Percentiles rank a stretch among this genome's conserved stretches.
Conservation (phyloP, 2,888 invertebrate genomes). For the Pandemis corylana region DNA sequence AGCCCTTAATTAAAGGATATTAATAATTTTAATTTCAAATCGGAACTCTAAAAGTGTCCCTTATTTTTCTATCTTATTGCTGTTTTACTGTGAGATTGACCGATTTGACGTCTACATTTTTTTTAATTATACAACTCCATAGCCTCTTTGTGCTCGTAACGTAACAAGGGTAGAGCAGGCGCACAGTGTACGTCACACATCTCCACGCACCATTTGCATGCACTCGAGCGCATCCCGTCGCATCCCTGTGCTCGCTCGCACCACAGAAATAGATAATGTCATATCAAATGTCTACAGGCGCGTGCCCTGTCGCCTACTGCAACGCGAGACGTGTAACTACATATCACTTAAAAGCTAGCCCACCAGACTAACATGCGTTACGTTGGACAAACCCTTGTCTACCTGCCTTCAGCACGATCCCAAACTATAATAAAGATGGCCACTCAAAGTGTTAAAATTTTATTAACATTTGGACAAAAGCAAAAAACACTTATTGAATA, state of each 20-base stretch:
- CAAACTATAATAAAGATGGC: slow-evolving; percentile 58
- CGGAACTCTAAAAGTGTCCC: too few relatives aligned
- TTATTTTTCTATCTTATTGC: too few relatives aligned
- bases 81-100: not conserved
- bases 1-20: too few relatives aligned
- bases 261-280: slow-evolving; percentile 81
- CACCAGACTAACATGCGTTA: slow-evolving; percentile 28
- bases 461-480: slow-evolving; percentile 72
- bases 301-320: slow-evolving; percentile 57
- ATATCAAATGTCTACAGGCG: slow-evolving; percentile 75
- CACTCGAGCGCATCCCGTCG: slow-evolving; percentile 73
- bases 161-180: slow-evolving; percentile 68
- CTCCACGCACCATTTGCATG: slow-evolving; percentile 82
- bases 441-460: slow-evolving; percentile 76
- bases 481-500: slow-evolving; percentile 69
- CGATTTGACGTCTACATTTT: not conserved
- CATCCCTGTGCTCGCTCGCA: slow-evolving; percentile 58
- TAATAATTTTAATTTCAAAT: too few relatives aligned
- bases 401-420: slow-evolving; percentile 51
- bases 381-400: slow-evolving; percentile 47
- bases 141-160: slow-evolving; percentile 56
- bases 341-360: slow-evolving; percentile 25
- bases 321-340: slow-evolving; percentile 40
- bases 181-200: slow-evolving; percentile 71
- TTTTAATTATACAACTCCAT: slow-evolving; percentile 50